Base-by-base conservation (phyloP, 2,113 vertebrate species). In the Notothenia rossii region DNA sequence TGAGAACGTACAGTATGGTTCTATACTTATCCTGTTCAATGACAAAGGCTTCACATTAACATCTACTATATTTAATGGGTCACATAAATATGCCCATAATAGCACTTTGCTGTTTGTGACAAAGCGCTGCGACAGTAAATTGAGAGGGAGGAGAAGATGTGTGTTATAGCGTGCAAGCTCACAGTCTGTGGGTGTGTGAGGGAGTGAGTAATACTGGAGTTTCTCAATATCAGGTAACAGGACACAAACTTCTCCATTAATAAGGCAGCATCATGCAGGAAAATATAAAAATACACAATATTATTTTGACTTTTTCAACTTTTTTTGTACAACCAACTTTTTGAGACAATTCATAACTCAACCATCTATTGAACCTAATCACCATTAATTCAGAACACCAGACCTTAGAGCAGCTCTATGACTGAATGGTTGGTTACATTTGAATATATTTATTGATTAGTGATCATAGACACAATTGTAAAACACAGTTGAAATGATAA, bases 181-280 rank as follows among this genome's bases (percentile, higher is more conserved):
- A 56, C 46, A 53, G 14, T 68, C 10, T 62, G 72, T 79, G 54
- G 48, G 70, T 20, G 65, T 60, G 17, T 54, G 33, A 53, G 61
- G 13, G 11, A 17, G 51, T 63, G 79, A 63, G 67, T 40, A 53
- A 86, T 17, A 50, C 53, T 56, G 45, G 25, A 59, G 62, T 68
- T 65, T 36, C 3, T 49, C 15, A 17, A 10, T 20, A 22, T 76
- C 33, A 29, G 29, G 29, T 29, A 68, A 72, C 59, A 18, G 29
- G 5, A 43, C 56, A 68, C 22, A 60, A 56, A 64, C 46, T 25
- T 29, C 17, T 56, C 18, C 20, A 17, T 59, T 40, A 51, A 1
- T 10, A 7, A 70, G 50, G 59, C 60, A 72, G 2, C 48, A 55
- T 53, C 29, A 12, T 46, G 29, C 55, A 54, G 29, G n/a, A 25